Evolutionary conservation across 35 echinoderm and acorn worm genomes (phyloP).

Genomic region (Strongylocentrotus purpuratus): DNA sequence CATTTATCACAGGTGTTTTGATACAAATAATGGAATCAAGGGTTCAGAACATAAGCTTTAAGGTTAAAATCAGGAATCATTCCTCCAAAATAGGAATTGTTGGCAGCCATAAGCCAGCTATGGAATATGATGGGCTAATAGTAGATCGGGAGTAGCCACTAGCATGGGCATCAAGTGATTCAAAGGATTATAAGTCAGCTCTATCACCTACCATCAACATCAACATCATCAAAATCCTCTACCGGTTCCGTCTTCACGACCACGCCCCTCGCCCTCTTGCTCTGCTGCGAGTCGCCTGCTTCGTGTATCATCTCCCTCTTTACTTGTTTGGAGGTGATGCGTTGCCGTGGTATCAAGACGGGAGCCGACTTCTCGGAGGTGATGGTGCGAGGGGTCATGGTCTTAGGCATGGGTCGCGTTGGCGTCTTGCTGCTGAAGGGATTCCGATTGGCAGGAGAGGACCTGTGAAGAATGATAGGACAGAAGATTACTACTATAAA

Average conservation of each 20-base stretch:
- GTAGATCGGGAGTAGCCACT: too few species aligned
- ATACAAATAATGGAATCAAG: too few species aligned
- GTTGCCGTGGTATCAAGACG: background rate
- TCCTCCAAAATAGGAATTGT: too few species aligned
- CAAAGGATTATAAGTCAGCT: too few species aligned
- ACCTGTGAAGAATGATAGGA: background rate
- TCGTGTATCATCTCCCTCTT: background rate
- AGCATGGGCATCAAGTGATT: too few species aligned
- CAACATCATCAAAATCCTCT: background rate
- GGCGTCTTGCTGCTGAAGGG: constrained; percentile 71
- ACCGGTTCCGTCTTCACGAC: background rate
- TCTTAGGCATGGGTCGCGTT: constrained; percentile 47
- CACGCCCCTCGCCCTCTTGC: constrained; percentile 5
- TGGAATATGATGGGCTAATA: too few species aligned
- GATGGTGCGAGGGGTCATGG: constrained; percentile 58
- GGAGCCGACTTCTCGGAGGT: constrained; percentile 51
- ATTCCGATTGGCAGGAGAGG: constrained; percentile 50
- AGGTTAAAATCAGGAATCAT: too few species aligned
- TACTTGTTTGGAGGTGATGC: background rate
- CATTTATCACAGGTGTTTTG: too few species aligned
- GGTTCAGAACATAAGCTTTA: too few species aligned
- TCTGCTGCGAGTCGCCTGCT: background rate
- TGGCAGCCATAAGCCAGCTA: too few species aligned
- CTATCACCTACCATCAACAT: background rate
- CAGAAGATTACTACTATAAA: too few species aligned